Evolutionary conservation across 1,140 invertebrate genomes (phyloP), one percentile per base, ranked within the genome.

Genomic region (Philotrypesis tridentata): DNA sequence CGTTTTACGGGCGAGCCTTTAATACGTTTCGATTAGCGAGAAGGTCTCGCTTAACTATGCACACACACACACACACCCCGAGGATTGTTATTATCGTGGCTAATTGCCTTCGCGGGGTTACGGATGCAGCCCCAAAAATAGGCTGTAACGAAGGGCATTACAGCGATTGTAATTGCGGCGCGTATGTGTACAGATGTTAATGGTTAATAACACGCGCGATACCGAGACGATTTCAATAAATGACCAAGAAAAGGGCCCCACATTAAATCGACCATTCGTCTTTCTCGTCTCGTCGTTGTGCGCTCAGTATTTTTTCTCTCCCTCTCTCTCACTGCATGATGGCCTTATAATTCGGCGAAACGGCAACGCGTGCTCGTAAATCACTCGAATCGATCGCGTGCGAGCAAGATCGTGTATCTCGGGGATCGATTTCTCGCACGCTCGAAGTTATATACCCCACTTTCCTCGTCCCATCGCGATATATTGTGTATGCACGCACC

Each of bases 151-250:
- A 43, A 65, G 43, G 27, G 9, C 12, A 80, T 74, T 80, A 68
- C 60, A 1, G 70, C n/a, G 40, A 11, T 4, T 43, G 37, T 74
- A 67, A 48, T 67, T 73, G 31, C 60, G 23, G n/a, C 43, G 25
- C 12, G 9, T 37, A 9, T 37, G 33, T 9, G 33, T 37, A 37
- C 33, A 9, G 43, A 77, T 83, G 80, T 80, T 83, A 80, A 80
- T 83, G 80, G 75, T 72, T 76, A 80, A 83, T 76, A 71, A 76
- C 23, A 48, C 9, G 5, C 21, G 5, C 11, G 73, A 75, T 73
- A 73, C 29, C 12, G 29, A 74, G 37, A 55, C 72, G 73, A 80
- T 80, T 75, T 74, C 33, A 75, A 75, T 75, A 61, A 68, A 17
- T 55, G 61, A 74, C 2, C 12, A 43, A 43, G 25, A 65, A 65